A percentile compares a stretch with the other conserved stretches of the same genome.
These are phyloP conservation scores for Drosophila kepulauana DNA, from an alignment of 1,140 invertebrate species.

Conservation along the genomic window DNA sequence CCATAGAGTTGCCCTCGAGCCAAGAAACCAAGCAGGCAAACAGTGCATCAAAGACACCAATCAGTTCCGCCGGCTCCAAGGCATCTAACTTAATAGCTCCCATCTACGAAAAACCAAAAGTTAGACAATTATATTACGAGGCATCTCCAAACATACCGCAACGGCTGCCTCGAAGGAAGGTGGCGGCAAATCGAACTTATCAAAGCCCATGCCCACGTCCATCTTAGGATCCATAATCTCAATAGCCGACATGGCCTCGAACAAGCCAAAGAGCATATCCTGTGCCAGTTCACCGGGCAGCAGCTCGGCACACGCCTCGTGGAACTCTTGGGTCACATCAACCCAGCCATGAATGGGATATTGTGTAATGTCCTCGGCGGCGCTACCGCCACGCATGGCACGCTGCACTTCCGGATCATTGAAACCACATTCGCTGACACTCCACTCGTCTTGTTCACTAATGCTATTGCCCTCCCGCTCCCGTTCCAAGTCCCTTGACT, in stretches of 20 bases:
- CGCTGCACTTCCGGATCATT: slow-evolving; percentile 63
- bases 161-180: slow-evolving; percentile 95
- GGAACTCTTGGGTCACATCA: slow-evolving; percentile 90
- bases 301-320: slow-evolving; percentile 90
- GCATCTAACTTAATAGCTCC: slow-evolving; percentile 93
- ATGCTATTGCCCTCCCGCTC: slow-evolving; percentile 34
- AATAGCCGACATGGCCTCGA: slow-evolving; percentile 99
- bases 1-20: slow-evolving; percentile 97
- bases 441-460: slow-evolving; percentile 61
- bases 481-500: slow-evolving; percentile 41
- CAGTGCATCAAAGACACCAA: slow-evolving; percentile 97
- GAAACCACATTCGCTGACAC: slow-evolving; percentile 66
- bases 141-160: slow-evolving; percentile 86
- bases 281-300: slow-evolving; percentile 95
- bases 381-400: slow-evolving; percentile 58
- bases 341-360: slow-evolving; percentile 87
- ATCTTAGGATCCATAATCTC: slow-evolving; percentile 99
- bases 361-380: slow-evolving; percentile 72
- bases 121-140: slow-evolving; percentile 19
- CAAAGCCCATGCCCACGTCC: slow-evolving; percentile 99
- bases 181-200: slow-evolving; percentile 93
- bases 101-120: slow-evolving; percentile 84
- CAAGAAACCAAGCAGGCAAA: slow-evolving; percentile 97
- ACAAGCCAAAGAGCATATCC: slow-evolving; percentile 96
- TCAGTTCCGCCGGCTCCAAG: slow-evolving; percentile 89